phyloP scores from a whole-genome alignment of 2,888 invertebrate genomes.

The Choreutis nemorana region DNA sequence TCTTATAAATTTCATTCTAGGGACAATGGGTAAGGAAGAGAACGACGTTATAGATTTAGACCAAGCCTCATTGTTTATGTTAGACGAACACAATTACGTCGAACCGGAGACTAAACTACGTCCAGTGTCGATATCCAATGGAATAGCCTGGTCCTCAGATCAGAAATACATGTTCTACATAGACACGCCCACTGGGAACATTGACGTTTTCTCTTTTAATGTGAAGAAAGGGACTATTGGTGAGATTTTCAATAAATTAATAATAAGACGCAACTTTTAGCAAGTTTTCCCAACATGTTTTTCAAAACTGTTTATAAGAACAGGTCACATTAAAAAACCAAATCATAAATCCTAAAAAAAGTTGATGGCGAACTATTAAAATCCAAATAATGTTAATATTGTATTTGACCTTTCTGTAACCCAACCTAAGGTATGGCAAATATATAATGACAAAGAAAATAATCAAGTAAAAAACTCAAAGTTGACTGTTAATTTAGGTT shows the following conservation, averaged over 20 bases:
- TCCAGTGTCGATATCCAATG: constrained; percentile 77
- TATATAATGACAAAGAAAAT: too few relatives aligned
- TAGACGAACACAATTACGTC: constrained; percentile 43
- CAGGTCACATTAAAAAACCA: too few relatives aligned
- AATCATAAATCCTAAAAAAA: too few relatives aligned
- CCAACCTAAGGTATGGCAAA: too few relatives aligned
- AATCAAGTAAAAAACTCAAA: too few relatives aligned
- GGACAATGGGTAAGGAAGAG: constrained; percentile 71
- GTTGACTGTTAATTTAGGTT: constrained; percentile 49
- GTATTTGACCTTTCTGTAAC: too few relatives aligned
- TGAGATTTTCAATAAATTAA: too few relatives aligned
- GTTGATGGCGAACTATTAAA: too few relatives aligned
- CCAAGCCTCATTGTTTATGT: constrained; percentile 67
- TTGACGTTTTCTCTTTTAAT: constrained; percentile 77
- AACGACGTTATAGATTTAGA: constrained; percentile 46
- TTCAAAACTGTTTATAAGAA: too few relatives aligned
- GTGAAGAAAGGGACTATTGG: constrained; percentile 63
- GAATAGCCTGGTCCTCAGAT: constrained; percentile 77
- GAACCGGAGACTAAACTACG: constrained; percentile 35
- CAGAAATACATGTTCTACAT: constrained; percentile 79
- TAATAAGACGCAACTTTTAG: too few relatives aligned
- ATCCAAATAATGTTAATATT: too few relatives aligned
- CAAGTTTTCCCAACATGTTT: too few relatives aligned
- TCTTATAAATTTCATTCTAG: constrained; percentile 26
- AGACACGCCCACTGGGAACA: constrained; percentile 72